Conservation (phyloP, 30 jellyfish, hydroid and myxozoan genomes). For the Pelagia noctiluca region DNA sequence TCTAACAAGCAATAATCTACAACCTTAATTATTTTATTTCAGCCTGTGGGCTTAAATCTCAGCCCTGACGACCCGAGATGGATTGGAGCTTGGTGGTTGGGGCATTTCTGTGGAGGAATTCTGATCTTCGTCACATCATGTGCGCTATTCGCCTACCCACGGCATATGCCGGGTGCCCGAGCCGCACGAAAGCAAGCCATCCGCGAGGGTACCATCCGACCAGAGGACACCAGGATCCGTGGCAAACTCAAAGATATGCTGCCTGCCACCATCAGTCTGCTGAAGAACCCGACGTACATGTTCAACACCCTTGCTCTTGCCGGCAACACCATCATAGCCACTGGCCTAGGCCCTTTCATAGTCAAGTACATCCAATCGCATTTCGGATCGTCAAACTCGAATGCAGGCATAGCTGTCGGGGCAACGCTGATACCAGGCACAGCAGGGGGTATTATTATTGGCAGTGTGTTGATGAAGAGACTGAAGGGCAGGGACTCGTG, state of each 20-base stretch:
- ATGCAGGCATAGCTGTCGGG: slow-evolving; percentile 99
- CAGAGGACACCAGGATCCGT: slow-evolving; percentile 88
- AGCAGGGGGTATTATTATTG: slow-evolving; percentile 95
- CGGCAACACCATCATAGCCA: slow-evolving; percentile 85
- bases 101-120: slow-evolving; percentile 96
- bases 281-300: slow-evolving; percentile 87
- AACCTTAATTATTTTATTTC: slow-evolving; percentile 4
- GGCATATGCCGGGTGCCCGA: slow-evolving; percentile 98
- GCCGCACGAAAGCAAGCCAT: slow-evolving; percentile 88
- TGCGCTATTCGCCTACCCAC: slow-evolving; percentile 97
- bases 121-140: slow-evolving; percentile 88
- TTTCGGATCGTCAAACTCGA: slow-evolving; percentile 91
- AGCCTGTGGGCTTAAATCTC: slow-evolving; percentile 94
- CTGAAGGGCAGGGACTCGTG: slow-evolving; percentile 83
- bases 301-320: slow-evolving; percentile 94
- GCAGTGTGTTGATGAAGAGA: slow-evolving; percentile 90
- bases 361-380: slow-evolving; percentile 96
- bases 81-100: slow-evolving; percentile 99
- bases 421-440: slow-evolving; percentile 95
- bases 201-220: slow-evolving; percentile 94
- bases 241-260: slow-evolving; percentile 91
- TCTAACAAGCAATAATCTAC: not conserved
- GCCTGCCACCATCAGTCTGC: slow-evolving; percentile 93
- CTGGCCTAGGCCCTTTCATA: slow-evolving; percentile 98
- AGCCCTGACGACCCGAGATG: slow-evolving; percentile 98